Conservation (phyloP, 2,113 vertebrate species). For the Phaethon lepturus region DNA sequence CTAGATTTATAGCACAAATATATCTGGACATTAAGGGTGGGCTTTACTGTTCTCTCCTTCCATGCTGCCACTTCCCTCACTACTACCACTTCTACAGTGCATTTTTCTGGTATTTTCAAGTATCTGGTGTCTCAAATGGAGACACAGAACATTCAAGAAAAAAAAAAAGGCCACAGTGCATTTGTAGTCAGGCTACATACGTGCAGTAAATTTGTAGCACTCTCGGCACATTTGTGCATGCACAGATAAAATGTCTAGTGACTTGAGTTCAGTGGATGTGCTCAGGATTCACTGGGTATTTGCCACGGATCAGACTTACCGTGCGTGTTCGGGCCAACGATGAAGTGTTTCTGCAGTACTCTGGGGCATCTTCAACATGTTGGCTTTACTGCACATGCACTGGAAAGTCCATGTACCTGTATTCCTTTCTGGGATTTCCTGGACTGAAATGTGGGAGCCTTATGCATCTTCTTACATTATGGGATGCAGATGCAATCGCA, state of each 20-base stretch:
- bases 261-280: not conserved
- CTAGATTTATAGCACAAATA: not conserved
- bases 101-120: not conserved
- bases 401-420: not conserved
- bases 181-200: not conserved
- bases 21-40: not conserved
- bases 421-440: not conserved
- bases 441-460: not conserved
- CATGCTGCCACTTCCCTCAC: not conserved
- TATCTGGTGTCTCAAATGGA: not conserved
- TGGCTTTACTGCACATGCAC: fast-evolving
- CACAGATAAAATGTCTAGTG: not conserved
- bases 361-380: fast-evolving
- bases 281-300: not conserved
- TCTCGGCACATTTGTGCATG: not conserved
- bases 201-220: not conserved
- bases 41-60: not conserved
- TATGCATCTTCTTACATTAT: not conserved
- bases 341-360: not conserved
- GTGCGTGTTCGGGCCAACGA: not conserved
- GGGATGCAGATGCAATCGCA: not conserved
- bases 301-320: not conserved
- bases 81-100: not conserved
- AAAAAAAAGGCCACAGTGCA: not conserved
- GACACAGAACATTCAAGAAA: not conserved